A percentile compares a stretch with the other conserved stretches of the same genome.
phyloP scores from a whole-genome alignment of 2,888 invertebrate genomes.

The Celastrina argiolus region DNA sequence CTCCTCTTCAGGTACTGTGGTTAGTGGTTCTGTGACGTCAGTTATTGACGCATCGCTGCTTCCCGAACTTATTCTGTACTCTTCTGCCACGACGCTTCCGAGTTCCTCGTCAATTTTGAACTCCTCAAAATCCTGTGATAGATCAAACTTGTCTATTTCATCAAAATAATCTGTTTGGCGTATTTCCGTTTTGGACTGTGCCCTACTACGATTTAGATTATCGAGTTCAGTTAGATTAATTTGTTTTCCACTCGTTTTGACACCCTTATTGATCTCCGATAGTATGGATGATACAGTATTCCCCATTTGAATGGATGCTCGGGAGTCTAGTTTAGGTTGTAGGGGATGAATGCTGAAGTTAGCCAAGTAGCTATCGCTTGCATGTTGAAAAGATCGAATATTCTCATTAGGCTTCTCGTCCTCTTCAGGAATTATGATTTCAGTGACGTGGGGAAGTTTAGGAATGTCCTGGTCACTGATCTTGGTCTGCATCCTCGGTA shows the following conservation, averaged over 20 bases:
- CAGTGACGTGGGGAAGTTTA: conserved; percentile 85
- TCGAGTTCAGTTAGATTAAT: conserved; percentile 68
- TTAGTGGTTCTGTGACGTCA: conserved; percentile 64
- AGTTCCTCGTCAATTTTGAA: conserved; percentile 87
- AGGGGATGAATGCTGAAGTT: conserved; percentile 63
- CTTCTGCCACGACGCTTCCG: conserved; percentile 68
- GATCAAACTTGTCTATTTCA: conserved; percentile 80
- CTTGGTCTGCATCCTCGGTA: conserved; percentile 66
- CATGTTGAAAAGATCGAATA: conserved; percentile 55
- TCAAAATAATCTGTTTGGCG: conserved; percentile 70
- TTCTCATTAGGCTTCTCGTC: conserved; percentile 69
- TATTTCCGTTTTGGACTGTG: conserved; percentile 46
- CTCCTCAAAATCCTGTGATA: conserved; percentile 88
- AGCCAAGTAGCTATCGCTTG: conserved; percentile 59
- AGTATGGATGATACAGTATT: conserved; percentile 79
- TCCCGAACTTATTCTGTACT: conserved; percentile 73
- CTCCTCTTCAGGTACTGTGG: conserved; percentile 59
- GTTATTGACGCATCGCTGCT: conserved; percentile 70
- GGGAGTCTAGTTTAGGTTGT: conserved; percentile 68
- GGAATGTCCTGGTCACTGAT: conserved; percentile 81
- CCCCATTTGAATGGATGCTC: conserved; percentile 79
- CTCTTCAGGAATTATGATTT: conserved; percentile 84
- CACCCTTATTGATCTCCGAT: conserved; percentile 77
- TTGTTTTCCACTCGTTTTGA: conserved; percentile 63
- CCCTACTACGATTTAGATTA: conserved; percentile 54